Conservation (phyloP, 2,888 invertebrate species). For the Nemotelus pantherinus region DNA sequence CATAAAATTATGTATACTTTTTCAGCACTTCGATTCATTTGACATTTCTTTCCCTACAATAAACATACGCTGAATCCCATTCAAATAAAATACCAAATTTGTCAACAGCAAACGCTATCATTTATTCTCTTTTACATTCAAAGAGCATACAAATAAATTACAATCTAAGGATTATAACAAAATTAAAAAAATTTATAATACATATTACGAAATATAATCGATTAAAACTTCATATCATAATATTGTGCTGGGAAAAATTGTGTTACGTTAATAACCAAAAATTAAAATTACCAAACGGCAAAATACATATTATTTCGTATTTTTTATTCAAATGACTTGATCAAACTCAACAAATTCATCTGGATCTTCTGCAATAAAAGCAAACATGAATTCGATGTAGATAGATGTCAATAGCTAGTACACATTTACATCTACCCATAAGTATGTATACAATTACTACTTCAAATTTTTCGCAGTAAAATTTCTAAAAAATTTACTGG, state of each 20-base stretch:
- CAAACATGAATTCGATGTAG: too few species aligned
- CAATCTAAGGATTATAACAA: conserved; percentile 48
- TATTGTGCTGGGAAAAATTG: conserved; percentile 35
- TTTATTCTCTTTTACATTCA: conserved; percentile 48
- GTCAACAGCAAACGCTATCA: conserved; percentile 36
- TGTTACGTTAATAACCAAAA: too few species aligned
- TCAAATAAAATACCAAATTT: background rate
- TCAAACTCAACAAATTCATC: background rate
- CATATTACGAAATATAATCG: conserved; percentile 42
- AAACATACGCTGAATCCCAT: background rate
- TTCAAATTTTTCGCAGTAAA: background rate
- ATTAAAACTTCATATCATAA: conserved; percentile 35
- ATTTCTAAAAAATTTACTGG: background rate
- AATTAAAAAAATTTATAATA: conserved; percentile 47
- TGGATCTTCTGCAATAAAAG: background rate
- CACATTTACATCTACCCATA: too few species aligned
- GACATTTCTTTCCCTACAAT: too few species aligned
- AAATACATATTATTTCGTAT: background rate
- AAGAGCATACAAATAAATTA: conserved; percentile 50
- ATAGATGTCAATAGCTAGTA: too few species aligned
- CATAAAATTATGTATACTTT: too few species aligned
- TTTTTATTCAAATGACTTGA: background rate
- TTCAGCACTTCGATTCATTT: too few species aligned
- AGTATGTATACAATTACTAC: too few species aligned
- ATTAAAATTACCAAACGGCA: too few species aligned